Percentiles rank a stretch among this genome's conserved stretches.
Evolutionary conservation across 2,888 invertebrate genomes (phyloP).

Genomic region (Mimachlamys varia): DNA sequence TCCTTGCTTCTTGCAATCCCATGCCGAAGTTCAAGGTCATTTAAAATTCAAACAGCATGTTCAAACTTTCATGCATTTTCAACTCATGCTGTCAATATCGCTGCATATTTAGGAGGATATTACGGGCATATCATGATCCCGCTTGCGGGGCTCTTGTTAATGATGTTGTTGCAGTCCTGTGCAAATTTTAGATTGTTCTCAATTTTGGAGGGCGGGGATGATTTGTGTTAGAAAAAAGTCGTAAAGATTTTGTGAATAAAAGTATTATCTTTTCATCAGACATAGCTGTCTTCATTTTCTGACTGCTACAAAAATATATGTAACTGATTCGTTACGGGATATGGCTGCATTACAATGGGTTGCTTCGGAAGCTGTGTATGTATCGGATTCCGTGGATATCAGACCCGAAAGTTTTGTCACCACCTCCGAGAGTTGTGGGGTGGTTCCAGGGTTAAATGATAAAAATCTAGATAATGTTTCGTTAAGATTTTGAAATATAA

Average conservation of each 20-base stretch:
- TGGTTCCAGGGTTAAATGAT: neutral
- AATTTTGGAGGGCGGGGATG: neutral
- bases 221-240: neutral
- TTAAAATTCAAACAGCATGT: too few relatives aligned
- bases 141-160: too few relatives aligned
- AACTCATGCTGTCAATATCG: too few relatives aligned
- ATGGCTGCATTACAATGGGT: neutral
- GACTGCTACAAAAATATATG: neutral
- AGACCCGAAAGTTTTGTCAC: neutral
- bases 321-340: neutral
- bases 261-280: neutral
- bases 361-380: neutral
- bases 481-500: neutral
- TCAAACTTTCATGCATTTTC: too few relatives aligned
- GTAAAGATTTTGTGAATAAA: neutral
- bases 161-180: neutral
- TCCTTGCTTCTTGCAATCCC: too few relatives aligned
- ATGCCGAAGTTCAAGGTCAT: too few relatives aligned
- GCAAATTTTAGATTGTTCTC: neutral
- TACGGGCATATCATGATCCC: too few relatives aligned
- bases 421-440: neutral
- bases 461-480: slow-evolving; percentile 12
- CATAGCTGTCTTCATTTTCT: neutral
- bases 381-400: neutral
- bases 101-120: too few relatives aligned